Percentiles rank a stretch among this genome's conserved stretches.
Conservation (phyloP, 2,888 invertebrate species). For the Nomada fucata region DNA sequence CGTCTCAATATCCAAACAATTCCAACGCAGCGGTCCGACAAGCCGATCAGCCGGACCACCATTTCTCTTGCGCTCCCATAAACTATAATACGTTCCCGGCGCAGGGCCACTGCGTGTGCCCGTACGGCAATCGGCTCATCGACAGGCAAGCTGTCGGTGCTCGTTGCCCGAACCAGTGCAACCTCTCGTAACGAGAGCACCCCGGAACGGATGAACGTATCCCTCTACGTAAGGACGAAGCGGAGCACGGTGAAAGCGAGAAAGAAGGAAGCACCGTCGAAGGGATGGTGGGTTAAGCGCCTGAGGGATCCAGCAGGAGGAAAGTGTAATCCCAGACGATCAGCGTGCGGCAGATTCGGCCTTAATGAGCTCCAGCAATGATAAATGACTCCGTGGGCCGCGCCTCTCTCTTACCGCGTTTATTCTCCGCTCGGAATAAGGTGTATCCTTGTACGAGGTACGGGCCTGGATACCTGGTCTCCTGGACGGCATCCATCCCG, state of each 20-base stretch:
- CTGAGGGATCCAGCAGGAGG: constrained; percentile 67
- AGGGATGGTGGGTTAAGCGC: constrained; percentile 69
- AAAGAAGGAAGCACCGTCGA: constrained; percentile 28
- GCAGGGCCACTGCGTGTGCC: not conserved
- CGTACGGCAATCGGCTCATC: constrained; percentile 23
- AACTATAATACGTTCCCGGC: not conserved
- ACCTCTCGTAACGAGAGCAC: constrained; percentile 35
- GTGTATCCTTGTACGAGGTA: constrained; percentile 70
- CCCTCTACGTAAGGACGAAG: not conserved
- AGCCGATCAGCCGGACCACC: not conserved
- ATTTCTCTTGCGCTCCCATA: constrained; percentile 7
- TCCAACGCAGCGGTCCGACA: not conserved
- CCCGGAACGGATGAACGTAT: constrained; percentile 4
- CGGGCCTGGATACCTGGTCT: constrained; percentile 63
- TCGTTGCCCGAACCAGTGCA: not conserved
- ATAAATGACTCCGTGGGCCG: constrained; percentile 85
- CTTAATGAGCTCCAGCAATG: constrained; percentile 85
- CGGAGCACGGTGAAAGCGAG: constrained; percentile 33
- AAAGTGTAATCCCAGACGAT: constrained; percentile 81
- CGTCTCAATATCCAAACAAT: constrained; percentile 7
- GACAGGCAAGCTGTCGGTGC: constrained; percentile 5
- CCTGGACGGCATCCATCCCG: constrained; percentile 69
- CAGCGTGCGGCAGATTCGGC: constrained; percentile 83
- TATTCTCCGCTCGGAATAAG: constrained; percentile 74
- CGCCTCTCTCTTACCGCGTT: constrained; percentile 81